Base-by-base conservation (phyloP, 2,113 vertebrate species). In the Callopanchax toddi region DNA sequence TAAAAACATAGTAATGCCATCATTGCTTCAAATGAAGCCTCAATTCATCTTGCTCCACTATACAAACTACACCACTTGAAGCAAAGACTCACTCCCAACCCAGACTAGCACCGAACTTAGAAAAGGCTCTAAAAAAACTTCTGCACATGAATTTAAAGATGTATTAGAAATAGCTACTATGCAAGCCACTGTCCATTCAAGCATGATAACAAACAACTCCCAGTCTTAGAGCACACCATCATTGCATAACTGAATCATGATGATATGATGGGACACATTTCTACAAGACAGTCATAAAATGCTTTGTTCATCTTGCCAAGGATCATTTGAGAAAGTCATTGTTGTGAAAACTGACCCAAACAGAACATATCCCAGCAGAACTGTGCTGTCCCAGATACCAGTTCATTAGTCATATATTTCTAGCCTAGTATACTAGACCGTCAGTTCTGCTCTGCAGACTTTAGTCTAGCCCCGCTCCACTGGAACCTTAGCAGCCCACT, bases 291-390 rank as follows among this genome's bases (percentile, higher is more conserved):
- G 10, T 11, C 32, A 50, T 3, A 18, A 18, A 40, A 45, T 58
- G 20, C 20, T 59, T n/a, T 15, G 11, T 36, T 13, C 11, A 21
- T 2, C 23, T 57, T 45, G 45, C 37, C 34, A 57, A 22, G 26
- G 11, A 16, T 46, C 26, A 5, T 43, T 71, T 71, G 25, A 56
- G 46, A 55, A 20, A 63, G 36, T 63, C 17, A 43, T 56, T 37
- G 16, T 32, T 25, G 23, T 50, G 43, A 62, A 34, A 48, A 48
- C 26, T 20, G 25, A 20, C 37, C 18, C 44, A 12, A 12, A 5
- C 40, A 20, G 22, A n/a, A 50, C 29, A 32, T n/a, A n/a, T n/a
- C n/a, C 29, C 9, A 9, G 9, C 29, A 32, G 29, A 32, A 32
- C 29, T 5, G 9, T 1, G 5, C 29, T 32, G n/a, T n/a, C n/a